Evolutionary conservation across 2,113 vertebrate genomes (phyloP), one percentile per base, ranked within the genome.

Genomic region (Dipodomys merriami): DNA sequence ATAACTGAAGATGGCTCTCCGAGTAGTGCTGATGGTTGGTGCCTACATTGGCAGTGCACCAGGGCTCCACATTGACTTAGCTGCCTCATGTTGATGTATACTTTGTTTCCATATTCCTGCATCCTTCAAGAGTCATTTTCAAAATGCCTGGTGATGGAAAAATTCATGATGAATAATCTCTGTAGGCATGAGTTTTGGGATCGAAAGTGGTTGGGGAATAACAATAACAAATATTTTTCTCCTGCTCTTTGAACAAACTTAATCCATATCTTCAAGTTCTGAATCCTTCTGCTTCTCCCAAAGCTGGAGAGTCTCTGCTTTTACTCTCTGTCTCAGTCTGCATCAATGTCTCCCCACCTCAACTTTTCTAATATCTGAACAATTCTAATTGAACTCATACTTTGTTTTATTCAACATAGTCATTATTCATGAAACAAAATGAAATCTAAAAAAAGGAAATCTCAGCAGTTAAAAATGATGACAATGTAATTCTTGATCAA

Each of bases 361-460:
- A 30, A 86, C 49, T 11, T 86, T 91, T 78, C 49, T 13, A 67
- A 25, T 67, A 49, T 67, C 23, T 83, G 35, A 94, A 91, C 49
- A 95, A 81, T 77, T 78, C 29, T 76, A 83, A 53, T n/a, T 84
- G 44, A 77, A 90, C 20, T 69, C 53, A 44, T 49, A 29, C 53
- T 64, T 80, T 39, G 33, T 91, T 82, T 65, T 65, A 35, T 64
- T 87, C 30, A 67, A 60, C 15, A n/a, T 30, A 10, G 6, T 86
- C 83, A 74, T 57, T 86, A 76, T n/a, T 90, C 53, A 39, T 22
- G 20, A 46, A 94, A 29, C 13, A 72, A 89, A 89, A 71, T 29
- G 86, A 71, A 88, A 85, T 53, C 49, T 53, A 94, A n/a, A 15
- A 72, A 89, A 91, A 71, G n/a, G 86, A 76, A 85, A 85, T 85